These are phyloP conservation scores for Eudasyphora cyanicolor DNA, from an alignment of 2,888 invertebrate species.

Conservation along the genomic window DNA sequence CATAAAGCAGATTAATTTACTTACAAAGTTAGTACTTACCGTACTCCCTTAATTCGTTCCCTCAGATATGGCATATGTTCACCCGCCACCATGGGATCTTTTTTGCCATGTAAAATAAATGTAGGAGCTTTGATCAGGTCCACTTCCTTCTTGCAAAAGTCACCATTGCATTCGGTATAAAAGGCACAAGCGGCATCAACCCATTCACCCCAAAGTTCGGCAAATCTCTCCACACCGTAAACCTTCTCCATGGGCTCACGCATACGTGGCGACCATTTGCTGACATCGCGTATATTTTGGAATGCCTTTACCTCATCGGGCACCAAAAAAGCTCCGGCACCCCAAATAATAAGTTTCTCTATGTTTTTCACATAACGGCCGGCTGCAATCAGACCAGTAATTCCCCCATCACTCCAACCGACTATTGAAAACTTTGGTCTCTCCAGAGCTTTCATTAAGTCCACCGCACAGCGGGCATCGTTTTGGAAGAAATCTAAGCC, in stretches of 20 bases:
- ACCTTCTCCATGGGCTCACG: constrained; percentile 85
- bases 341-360: constrained; percentile 88
- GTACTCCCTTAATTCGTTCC: constrained; percentile 71
- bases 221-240: constrained; percentile 88
- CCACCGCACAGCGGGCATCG: constrained; percentile 87
- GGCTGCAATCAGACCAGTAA: constrained; percentile 89
- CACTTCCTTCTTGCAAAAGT: constrained; percentile 86
- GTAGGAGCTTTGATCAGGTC: constrained; percentile 87
- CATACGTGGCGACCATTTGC: constrained; percentile 90
- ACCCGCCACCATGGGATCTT: constrained; percentile 88
- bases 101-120: constrained; percentile 90
- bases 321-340: constrained; percentile 87
- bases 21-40: no score
- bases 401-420: constrained; percentile 96
- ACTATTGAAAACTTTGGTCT: constrained; percentile 87
- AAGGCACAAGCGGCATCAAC: constrained; percentile 84
- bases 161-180: constrained; percentile 83
- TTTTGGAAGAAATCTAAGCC: constrained; percentile 85
- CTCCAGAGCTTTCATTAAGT: constrained; percentile 87
- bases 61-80: constrained; percentile 88
- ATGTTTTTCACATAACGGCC: constrained; percentile 85
- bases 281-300: constrained; percentile 86
- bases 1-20: no score
- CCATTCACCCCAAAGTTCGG: constrained; percentile 87
- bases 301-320: constrained; percentile 85